Evolutionary conservation across 2,797 vertebrate genomes (phyloP).

Genomic region (Chromobotia macracanthus): DNA sequence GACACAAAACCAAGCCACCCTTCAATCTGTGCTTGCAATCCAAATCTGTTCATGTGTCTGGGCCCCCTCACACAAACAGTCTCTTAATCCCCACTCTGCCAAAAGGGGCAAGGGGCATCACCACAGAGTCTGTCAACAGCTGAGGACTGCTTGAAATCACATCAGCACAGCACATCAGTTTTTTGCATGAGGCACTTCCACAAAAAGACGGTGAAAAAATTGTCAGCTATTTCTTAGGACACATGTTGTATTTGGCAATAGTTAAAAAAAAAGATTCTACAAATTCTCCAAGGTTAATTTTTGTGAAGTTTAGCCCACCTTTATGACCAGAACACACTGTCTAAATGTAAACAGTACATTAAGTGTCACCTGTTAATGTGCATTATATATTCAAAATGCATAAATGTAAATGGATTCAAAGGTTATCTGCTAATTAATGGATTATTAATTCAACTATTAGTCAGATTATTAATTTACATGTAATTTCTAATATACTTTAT

Average conservation of each 20-base stretch:
- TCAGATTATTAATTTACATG: background rate
- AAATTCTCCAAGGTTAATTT: conserved; percentile 22
- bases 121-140: conserved; percentile 16
- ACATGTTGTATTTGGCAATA: background rate
- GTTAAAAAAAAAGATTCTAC: background rate
- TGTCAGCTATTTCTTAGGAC: background rate
- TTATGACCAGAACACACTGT: background rate
- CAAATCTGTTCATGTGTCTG: conserved; percentile 41
- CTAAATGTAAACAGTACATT: no score
- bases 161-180: no score
- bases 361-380: no score
- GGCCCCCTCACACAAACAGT: conserved; percentile 25
- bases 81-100: background rate
- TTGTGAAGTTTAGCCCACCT: background rate
- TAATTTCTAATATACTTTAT: no score
- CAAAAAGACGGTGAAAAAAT: conserved; percentile 1
- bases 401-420: background rate
- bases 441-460: background rate
- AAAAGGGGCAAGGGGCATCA: conserved; percentile 18
- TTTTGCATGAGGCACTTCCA: no score
- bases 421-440: background rate
- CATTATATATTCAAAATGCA: no score
- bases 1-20: background rate
- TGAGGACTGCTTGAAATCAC: conserved; percentile 13
- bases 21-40: conserved; percentile 3